Percentiles rank a stretch among this genome's conserved stretches.
phyloP scores from a whole-genome alignment of 2,113 vertebrate genomes.

The Alectura lathami region DNA sequence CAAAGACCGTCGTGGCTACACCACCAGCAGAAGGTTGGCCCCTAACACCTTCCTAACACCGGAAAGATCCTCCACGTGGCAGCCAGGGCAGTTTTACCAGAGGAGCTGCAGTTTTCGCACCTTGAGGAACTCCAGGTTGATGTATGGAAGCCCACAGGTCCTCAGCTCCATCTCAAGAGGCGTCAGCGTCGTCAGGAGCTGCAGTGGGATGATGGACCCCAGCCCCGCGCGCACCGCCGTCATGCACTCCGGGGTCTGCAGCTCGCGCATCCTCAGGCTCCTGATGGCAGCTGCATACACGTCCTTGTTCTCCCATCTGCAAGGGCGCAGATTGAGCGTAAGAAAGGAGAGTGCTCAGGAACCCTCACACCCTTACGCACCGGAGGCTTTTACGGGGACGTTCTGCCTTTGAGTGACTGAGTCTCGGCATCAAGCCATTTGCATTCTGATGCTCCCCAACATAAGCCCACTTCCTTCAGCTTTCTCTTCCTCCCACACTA shows the following conservation, averaged over 20 bases:
- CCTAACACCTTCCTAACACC: rapidly evolving
- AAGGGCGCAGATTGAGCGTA: neutral
- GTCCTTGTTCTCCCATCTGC: conserved; percentile 96
- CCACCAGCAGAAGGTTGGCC: neutral
- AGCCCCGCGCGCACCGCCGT: conserved; percentile 90
- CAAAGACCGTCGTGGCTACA: neutral
- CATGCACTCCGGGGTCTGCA: conserved; percentile 90
- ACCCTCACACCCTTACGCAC: rapidly evolving
- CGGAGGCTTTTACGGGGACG: neutral
- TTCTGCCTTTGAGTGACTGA: rapidly evolving
- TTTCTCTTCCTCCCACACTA: neutral
- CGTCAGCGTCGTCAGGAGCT: conserved; percentile 91
- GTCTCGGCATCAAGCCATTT: neutral
- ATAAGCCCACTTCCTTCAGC: neutral
- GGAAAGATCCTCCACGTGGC: neutral
- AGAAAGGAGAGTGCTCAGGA: neutral
- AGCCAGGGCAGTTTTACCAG: neutral
- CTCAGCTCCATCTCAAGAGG: conserved; percentile 94
- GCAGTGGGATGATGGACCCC: conserved; percentile 93
- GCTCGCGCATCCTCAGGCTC: conserved; percentile 88
- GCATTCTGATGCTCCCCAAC: neutral
- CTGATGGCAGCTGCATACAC: conserved; percentile 88
- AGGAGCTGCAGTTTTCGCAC: conserved; percentile 36
- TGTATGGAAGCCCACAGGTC: conserved; percentile 93
- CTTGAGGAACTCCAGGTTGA: conserved; percentile 98